Conservation (phyloP, 2,888 invertebrate species). For the Molanna angustata region DNA sequence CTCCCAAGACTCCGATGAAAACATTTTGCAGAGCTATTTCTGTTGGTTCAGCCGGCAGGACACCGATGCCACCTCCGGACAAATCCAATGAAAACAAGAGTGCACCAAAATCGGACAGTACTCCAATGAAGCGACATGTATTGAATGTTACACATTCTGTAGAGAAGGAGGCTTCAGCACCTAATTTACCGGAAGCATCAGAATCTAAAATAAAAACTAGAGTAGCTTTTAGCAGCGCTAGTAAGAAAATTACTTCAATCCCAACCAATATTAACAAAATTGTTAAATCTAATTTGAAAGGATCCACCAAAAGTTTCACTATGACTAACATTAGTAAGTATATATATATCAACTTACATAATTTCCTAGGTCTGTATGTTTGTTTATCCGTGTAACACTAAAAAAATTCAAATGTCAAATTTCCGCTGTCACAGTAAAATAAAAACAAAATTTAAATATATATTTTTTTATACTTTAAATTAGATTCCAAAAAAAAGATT, state of each 20-base stretch:
- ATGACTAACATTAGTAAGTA: slow-evolving; percentile 46
- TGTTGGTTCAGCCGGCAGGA: slow-evolving; percentile 43
- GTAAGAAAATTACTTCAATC: slow-evolving; percentile 34
- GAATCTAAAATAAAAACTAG: slow-evolving; percentile 38
- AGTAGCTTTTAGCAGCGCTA: slow-evolving; percentile 52
- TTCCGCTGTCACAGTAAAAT: too few relatives aligned
- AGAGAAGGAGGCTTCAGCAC: slow-evolving; percentile 38
- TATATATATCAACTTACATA: too few relatives aligned
- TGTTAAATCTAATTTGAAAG: slow-evolving; percentile 52
- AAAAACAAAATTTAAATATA: too few relatives aligned
- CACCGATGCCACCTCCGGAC: slow-evolving; percentile 41
- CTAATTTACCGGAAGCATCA: slow-evolving; percentile 31
- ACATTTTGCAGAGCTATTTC: slow-evolving; percentile 33
- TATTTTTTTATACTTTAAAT: too few relatives aligned
- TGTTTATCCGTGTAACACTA: too few relatives aligned
- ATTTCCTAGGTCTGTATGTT: too few relatives aligned
- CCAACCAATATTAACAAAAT: slow-evolving; percentile 41
- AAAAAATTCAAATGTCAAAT: too few relatives aligned
- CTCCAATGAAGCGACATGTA: slow-evolving; percentile 37
- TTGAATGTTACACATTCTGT: slow-evolving; percentile 47
- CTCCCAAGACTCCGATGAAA: slow-evolving; percentile 23
- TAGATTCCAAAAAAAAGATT: too few relatives aligned
- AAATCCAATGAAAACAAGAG: background rate
- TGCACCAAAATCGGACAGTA: slow-evolving; percentile 36
- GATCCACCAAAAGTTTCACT: slow-evolving; percentile 51